Evolutionary conservation across 1,140 invertebrate species (phyloP), one percentile per base, ranked within the genome.

Genomic region (Caerostris extrusa): DNA sequence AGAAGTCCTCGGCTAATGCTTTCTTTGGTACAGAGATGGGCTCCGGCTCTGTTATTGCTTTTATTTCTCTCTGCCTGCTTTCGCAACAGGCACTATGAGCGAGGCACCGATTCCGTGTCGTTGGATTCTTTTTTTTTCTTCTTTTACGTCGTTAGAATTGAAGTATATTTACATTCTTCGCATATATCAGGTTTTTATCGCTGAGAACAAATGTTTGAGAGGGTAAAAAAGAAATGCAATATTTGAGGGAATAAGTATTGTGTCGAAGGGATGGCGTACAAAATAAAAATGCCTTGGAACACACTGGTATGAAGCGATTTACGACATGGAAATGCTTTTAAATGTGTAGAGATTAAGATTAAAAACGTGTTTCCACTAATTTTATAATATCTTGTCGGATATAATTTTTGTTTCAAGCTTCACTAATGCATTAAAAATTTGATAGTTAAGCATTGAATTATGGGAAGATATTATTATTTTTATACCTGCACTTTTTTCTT

Each of bases 111-210:
- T 77, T 77, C 34, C 69, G 50, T 77, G 69, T 87, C 57, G n/a
- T 61, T 53, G 57, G 34, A 14, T 87, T n/a, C n/a, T 71, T 34
- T 17, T 60, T 69, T 71, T 89, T 17, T 82, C 81, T 81, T 61
- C 50, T 91, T 69, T 3, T n/a, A n/a, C 77, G 50, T 82, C 69
- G 90, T 91, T 91, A 91, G 53, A 17, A 53, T 50, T 82, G 69
- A 82, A 90, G 71, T 50, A 58, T 82, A 91, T 91, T 91, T 91
- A 91, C 90, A 91, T 82, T 81, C 34, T 61, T 60, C 10, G 69
- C 69, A 91, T 91, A 81, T 57, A 91, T 91, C 56, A 91, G 71
- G 58, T 90, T 90, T 90, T 90, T 67, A 67, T 50, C 55, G 3
- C 55, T 8, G 82, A 57, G 56, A 85, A 85, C 82, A 57, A 85